Evolutionary conservation across 2,888 invertebrate species (phyloP).

Genomic region (Pomacea canaliculata): DNA sequence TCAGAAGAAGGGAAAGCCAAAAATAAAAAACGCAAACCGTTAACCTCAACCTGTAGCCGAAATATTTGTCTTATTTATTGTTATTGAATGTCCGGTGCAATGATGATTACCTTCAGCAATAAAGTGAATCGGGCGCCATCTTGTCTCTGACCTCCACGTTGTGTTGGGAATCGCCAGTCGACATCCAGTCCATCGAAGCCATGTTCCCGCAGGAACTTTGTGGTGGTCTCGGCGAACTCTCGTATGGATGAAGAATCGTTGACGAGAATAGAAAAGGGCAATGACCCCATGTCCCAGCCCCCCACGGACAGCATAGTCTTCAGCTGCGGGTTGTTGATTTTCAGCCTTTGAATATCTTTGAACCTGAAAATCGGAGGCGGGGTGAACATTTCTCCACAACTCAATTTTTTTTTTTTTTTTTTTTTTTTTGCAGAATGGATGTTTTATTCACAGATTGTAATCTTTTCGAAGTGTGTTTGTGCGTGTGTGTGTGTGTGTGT

Average conservation of each 20-base stretch:
- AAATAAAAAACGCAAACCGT: too few species aligned
- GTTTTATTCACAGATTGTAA: too few species aligned
- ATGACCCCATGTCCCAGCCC: not conserved
- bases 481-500: not conserved
- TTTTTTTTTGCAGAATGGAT: too few species aligned
- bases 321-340: not conserved
- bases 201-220: conserved; percentile 36
- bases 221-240: conserved; percentile 2
- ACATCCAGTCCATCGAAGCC: conserved; percentile 89
- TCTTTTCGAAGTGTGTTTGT: not conserved
- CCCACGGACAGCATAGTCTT: not conserved
- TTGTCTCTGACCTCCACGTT: not conserved
- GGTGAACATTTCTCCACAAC: not conserved
- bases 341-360: not conserved
- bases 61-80: too few species aligned
- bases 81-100: too few species aligned
- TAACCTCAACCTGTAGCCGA: too few species aligned
- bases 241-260: not conserved
- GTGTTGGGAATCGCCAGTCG: conserved; percentile 62
- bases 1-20: too few species aligned
- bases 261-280: not conserved
- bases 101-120: not conserved
- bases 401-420: too few species aligned
- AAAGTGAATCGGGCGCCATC: not conserved
- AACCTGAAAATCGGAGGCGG: not conserved